These are phyloP conservation scores for Antedon mediterranea DNA, from an alignment of 53 echinoderm and acorn worm species.

Conservation along the genomic window DNA sequence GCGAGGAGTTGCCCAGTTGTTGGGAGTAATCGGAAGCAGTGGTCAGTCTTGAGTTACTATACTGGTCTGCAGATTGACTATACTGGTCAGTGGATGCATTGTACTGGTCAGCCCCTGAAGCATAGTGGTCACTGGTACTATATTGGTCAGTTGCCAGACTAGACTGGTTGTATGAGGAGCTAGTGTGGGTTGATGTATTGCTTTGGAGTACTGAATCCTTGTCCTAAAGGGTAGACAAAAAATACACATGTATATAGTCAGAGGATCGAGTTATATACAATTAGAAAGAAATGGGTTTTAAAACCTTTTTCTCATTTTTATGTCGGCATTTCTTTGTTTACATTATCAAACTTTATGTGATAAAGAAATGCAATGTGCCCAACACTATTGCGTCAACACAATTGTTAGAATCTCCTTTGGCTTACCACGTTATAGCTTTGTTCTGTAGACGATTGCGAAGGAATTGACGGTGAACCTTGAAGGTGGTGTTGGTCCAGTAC, in stretches of 20 bases:
- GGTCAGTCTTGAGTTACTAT: slow-evolving; percentile 4
- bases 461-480: background rate
- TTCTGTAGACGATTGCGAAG: slow-evolving; percentile 2
- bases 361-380: no score
- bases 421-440: background rate
- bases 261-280: no score
- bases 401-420: no score
- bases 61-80: slow-evolving; percentile 21
- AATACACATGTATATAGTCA: no score
- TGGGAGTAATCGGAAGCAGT: slow-evolving; percentile 12
- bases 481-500: slow-evolving; percentile 21
- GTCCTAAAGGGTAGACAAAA: background rate
- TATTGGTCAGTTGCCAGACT: background rate
- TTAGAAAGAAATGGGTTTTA: no score
- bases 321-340: no score
- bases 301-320: no score
- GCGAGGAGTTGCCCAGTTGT: slow-evolving; percentile 3
- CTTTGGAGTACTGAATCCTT: background rate
- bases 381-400: no score
- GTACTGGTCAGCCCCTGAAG: slow-evolving; percentile 1
- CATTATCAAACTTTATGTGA: no score
- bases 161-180: background rate
- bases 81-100: slow-evolving; percentile 19
- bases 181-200: background rate
- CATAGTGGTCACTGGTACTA: background rate